Conservation (phyloP, 2,888 invertebrate species). For the Aleiodes leptofemur region DNA sequence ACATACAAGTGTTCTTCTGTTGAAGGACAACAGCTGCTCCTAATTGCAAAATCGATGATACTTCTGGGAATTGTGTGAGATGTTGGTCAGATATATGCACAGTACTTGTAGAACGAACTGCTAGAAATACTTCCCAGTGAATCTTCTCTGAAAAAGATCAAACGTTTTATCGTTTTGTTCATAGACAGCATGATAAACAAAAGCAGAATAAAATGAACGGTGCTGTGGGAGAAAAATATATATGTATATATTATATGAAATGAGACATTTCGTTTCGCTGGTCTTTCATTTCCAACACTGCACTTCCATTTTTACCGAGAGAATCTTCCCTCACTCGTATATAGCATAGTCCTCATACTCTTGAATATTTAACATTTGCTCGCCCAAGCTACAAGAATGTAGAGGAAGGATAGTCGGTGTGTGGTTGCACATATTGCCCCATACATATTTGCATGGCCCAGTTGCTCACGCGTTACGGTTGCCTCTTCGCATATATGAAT, state of each 20-base stretch:
- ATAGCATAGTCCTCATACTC: constrained; percentile 24
- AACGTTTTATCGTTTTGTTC: not conserved
- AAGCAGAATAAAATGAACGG: constrained; percentile 4
- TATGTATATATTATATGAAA: constrained; percentile 5
- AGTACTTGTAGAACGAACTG: not conserved
- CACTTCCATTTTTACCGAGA: not conserved
- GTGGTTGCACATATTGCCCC: constrained; percentile 48
- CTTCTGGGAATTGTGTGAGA: not conserved
- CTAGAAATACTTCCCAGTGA: not conserved
- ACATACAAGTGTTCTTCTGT: constrained; percentile 39
- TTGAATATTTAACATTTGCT: constrained; percentile 50
- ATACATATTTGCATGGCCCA: constrained; percentile 46
- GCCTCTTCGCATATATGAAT: constrained; percentile 46
- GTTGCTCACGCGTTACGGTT: constrained; percentile 30
- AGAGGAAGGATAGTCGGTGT: constrained; percentile 32
- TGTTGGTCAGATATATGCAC: constrained; percentile 25
- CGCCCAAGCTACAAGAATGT: constrained; percentile 39
- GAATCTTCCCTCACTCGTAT: constrained; percentile 24
- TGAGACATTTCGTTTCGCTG: constrained; percentile 36
- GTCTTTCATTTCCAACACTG: not conserved
- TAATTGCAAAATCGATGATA: constrained; percentile 59
- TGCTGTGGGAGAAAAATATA: constrained; percentile 5
- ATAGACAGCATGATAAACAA: constrained; percentile 1
- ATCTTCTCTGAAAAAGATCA: not conserved
- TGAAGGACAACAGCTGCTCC: constrained; percentile 60